Base-by-base conservation (phyloP, 2,113 vertebrate genomes). In the Falcunculus frontatus region DNA sequence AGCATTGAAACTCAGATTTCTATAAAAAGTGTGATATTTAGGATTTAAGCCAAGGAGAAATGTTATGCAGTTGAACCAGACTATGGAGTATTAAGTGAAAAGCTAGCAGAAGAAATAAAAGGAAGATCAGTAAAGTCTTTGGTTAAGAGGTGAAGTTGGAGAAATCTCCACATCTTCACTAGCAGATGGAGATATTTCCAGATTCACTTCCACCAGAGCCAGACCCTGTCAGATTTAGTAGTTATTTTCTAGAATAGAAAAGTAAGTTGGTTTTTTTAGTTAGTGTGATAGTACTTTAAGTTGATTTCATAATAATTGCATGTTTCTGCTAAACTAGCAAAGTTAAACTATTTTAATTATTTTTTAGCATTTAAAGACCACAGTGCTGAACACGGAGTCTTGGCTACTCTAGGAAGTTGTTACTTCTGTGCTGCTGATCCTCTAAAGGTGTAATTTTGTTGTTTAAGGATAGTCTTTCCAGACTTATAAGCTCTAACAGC, bases 41-140 rank as follows among this genome's bases (percentile, higher is more conserved):
- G 87, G 62, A 73, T 91, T 94, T 92, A 53, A 88, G 88, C 94
- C 92, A 90, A 86, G 55, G 29, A 90, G 70, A 78, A 93, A 65
- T 65, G 46, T 62, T 94, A 32, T 0, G 1, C 37, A 46, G 59
- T 60, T 37, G 25, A 90, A 41, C 65, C 26, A 62, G 75, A 27
- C 49, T 73, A 15, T n/a, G 46, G 41, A 53, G 13, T 83, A 79
- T n/a, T 68, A 82, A 76, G 90, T 27, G 9, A 76, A 85, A 97
- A 72, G 17, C 27, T 41, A 68, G 23, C 13, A 60, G 57, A 91
- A 94, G 49, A 72, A 93, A 74, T 29, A 70, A 26, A 74, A 77
- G 37, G 52, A 69, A 60, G 32, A 77, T 42, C 29, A 60, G 17
- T 64, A 6, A 83, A 79, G 16, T 47, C 23, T 74, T 81, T 84